Evolutionary conservation across 2,797 vertebrate genomes (phyloP), one percentile per base, ranked within the genome.

Genomic region (Vespertilio murinus): DNA sequence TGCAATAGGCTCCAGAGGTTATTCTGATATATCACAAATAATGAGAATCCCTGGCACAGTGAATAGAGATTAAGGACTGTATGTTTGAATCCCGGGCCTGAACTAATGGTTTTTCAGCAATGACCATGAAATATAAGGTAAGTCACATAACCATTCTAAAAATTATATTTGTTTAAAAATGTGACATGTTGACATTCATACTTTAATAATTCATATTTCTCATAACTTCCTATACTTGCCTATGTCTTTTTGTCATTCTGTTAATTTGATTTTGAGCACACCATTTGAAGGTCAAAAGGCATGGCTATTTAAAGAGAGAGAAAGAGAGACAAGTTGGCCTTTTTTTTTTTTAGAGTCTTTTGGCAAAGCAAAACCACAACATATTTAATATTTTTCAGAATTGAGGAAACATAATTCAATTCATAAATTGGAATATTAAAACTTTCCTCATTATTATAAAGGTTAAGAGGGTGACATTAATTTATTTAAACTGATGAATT

Each of bases 131-230:
- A 47, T 42, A 25, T 22, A 25, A 67, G 28, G 20, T 42, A 81
- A 92, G 52, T 88, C 38, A 74, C 45, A 81, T 47, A 69, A 22
- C 7, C 25, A 65, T n/a, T 89, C 25, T 71, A 61, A 87, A 80
- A 91, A 56, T 82, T 94, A n/a, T 9, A 61, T 42, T 91, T 79
- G 22, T 61, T 93, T 88, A 13, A 88, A 82, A 90, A 85, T 75
- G 9, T 84, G 45, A 93, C 22, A 20, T 64, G n/a, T 13, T 91
- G n/a, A 73, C 4, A 88, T 70, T 92, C 64, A 30, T 69, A 18
- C 23, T 59, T 94, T n/a, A 94, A 94, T 61, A 94, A 92, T 87
- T 82, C 7, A 52, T 40, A 81, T 33, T 78, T 93, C 20, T 86
- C 25, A 40, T 47, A 79, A 42, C 33, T 92, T 77, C 61, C 9